Evolutionary conservation across 1,140 invertebrate genomes (phyloP).

Genomic region (Artemia franciscana): DNA sequence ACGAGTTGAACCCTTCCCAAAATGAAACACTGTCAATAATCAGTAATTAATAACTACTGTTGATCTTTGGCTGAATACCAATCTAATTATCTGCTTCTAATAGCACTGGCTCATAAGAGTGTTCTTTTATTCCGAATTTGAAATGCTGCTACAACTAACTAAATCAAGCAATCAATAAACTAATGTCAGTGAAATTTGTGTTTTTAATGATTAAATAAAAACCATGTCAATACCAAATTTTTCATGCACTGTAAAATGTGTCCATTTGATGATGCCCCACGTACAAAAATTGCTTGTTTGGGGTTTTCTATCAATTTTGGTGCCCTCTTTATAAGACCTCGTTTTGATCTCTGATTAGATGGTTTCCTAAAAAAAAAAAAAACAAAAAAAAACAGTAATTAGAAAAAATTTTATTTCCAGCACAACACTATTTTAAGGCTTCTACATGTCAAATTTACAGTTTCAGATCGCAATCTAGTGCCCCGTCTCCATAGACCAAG

Average conservation of each 20-base stretch:
- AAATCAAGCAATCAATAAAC: constrained; percentile 3
- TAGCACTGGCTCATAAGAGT: background rate
- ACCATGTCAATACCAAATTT: constrained; percentile 37
- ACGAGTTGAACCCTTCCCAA: too few relatives aligned
- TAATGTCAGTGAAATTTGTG: constrained; percentile 7
- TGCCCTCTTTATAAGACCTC: constrained; percentile 48
- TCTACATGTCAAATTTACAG: too few relatives aligned
- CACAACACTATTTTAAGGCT: too few relatives aligned
- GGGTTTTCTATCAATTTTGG: constrained; percentile 70
- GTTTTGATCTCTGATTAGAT: constrained; percentile 66
- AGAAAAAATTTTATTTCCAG: too few relatives aligned
- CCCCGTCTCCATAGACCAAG: too few relatives aligned
- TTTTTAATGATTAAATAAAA: constrained; percentile 6
- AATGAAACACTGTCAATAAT: too few relatives aligned
- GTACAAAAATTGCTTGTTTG: constrained; percentile 60
- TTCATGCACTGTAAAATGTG: constrained; percentile 48
- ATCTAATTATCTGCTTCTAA: too few relatives aligned
- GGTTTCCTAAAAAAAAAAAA: constrained; percentile 47
- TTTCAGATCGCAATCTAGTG: too few relatives aligned
- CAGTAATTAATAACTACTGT: too few relatives aligned
- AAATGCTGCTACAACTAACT: constrained; percentile 3
- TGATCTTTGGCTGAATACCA: too few relatives aligned
- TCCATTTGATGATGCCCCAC: constrained; percentile 59
- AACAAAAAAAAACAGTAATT: too few relatives aligned
- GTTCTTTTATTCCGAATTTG: constrained; percentile 1